Evolutionary conservation across 2,888 invertebrate genomes (phyloP).

Genomic region (Ormyrus labotus): DNA sequence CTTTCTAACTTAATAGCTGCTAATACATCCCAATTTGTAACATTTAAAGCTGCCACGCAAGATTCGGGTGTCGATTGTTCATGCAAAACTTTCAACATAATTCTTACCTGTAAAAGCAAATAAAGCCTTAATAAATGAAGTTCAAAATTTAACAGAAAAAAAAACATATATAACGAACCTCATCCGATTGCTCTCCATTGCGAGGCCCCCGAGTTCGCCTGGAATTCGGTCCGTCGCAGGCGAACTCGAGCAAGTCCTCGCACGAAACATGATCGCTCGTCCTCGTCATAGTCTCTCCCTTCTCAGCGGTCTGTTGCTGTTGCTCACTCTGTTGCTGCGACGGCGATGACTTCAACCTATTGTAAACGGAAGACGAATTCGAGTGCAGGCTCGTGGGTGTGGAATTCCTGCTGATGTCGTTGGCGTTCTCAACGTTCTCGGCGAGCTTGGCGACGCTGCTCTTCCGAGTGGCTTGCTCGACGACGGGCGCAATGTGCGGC

Average conservation of each 20-base stretch:
- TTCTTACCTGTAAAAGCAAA: constrained; percentile 81
- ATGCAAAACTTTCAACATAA: constrained; percentile 90
- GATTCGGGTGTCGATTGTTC: constrained; percentile 80
- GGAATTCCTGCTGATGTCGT: constrained; percentile 61
- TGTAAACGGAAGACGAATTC: constrained; percentile 11
- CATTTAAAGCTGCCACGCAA: constrained; percentile 88
- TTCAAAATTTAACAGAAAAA: not conserved
- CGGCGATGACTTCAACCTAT: constrained; percentile 21
- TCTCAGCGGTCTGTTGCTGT: constrained; percentile 57
- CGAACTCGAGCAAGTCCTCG: constrained; percentile 93
- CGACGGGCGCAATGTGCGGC: constrained; percentile 35
- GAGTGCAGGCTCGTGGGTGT: constrained; percentile 51
- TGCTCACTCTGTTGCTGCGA: constrained; percentile 50
- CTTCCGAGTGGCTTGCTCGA: constrained; percentile 60
- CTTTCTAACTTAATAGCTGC: constrained; percentile 90
- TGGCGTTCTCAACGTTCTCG: constrained; percentile 16
- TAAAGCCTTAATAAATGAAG: not conserved
- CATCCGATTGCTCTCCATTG: constrained; percentile 87
- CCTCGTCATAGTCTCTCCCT: constrained; percentile 59
- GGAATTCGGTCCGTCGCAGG: constrained; percentile 85
- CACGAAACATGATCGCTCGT: constrained; percentile 90
- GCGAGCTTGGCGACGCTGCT: constrained; percentile 59
- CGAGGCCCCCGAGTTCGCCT: constrained; percentile 86
- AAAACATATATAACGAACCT: constrained; percentile 81
- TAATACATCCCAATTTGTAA: constrained; percentile 92